These are phyloP conservation scores for Trematomus bernacchii DNA, from an alignment of 2,797 vertebrate genomes.

Conservation along the genomic window DNA sequence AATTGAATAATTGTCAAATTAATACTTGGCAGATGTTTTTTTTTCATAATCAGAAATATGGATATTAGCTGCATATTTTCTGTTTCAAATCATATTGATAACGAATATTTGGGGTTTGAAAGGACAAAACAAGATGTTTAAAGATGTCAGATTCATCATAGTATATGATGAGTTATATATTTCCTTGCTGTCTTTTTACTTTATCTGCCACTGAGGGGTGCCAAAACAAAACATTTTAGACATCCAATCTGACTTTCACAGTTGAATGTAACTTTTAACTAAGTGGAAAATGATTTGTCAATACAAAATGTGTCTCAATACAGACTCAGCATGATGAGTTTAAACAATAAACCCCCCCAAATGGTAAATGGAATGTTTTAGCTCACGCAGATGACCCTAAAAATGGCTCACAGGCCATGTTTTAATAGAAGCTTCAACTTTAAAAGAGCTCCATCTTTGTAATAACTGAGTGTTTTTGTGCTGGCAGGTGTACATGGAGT, in stretches of 20 bases:
- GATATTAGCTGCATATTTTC: too few relatives aligned
- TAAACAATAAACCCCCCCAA: neutral
- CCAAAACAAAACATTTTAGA: neutral
- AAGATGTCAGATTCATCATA: neutral
- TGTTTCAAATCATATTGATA: too few relatives aligned
- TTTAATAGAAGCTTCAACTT: neutral
- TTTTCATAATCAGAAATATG: too few relatives aligned
- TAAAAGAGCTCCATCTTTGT: neutral
- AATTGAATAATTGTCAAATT: too few relatives aligned
- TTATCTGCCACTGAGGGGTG: neutral
- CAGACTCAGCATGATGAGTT: neutral
- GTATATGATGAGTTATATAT: neutral
- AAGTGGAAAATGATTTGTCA: neutral
- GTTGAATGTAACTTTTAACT: neutral
- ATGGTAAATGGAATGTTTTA: neutral
- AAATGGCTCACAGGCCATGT: neutral
- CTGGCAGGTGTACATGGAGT: slow-evolving; percentile 95
- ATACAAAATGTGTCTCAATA: neutral
- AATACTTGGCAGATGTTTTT: too few relatives aligned
- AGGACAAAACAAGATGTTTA: too few relatives aligned
- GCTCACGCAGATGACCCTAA: neutral
- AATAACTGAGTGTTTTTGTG: slow-evolving; percentile 19
- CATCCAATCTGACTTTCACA: neutral
- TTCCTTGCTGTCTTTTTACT: neutral
- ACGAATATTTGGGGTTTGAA: too few relatives aligned